A percentile compares a stretch with the other conserved stretches of the same genome.
These are phyloP conservation scores for Philonicus albiceps DNA, from an alignment of 2,888 invertebrate species.

Conservation along the genomic window DNA sequence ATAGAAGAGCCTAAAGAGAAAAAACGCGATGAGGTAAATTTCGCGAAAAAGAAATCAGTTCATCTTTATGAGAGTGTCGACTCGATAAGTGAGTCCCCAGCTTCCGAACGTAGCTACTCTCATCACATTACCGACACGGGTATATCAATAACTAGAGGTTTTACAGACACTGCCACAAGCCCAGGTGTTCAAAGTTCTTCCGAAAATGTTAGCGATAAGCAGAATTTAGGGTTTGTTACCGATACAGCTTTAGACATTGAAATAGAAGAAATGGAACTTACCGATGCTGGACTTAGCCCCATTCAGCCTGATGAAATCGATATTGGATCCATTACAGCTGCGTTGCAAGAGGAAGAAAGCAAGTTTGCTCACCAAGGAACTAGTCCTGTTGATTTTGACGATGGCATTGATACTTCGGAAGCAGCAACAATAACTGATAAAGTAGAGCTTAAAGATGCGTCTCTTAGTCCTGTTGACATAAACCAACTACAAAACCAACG, in stretches of 20 bases:
- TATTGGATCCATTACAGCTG: constrained; percentile 57
- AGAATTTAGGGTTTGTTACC: constrained; percentile 59
- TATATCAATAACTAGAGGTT: constrained; percentile 66
- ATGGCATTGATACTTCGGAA: constrained; percentile 65
- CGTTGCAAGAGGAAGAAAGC: constrained; percentile 60
- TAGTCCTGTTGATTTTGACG: constrained; percentile 65
- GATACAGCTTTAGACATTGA: constrained; percentile 63
- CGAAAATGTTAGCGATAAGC: constrained; percentile 50
- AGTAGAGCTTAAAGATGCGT: constrained; percentile 66
- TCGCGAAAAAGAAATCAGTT: constrained; percentile 65
- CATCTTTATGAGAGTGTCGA: constrained; percentile 64
- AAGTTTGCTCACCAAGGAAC: constrained; percentile 65
- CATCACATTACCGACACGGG: constrained; percentile 68
- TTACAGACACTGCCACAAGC: constrained; percentile 64
- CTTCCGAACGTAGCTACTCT: constrained; percentile 65
- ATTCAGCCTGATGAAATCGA: constrained; percentile 66
- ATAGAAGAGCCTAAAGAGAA: constrained; percentile 55
- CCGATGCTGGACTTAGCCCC: constrained; percentile 67
- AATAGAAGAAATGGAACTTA: constrained; percentile 66
- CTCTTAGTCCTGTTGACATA: constrained; percentile 65
- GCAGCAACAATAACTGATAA: constrained; percentile 66
- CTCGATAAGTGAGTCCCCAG: constrained; percentile 61
- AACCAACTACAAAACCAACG: constrained; percentile 50
- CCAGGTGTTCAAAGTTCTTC: constrained; percentile 61
- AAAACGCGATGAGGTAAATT: constrained; percentile 65